These are phyloP conservation scores for Vanessa atalanta DNA, from an alignment of 1,140 invertebrate genomes.

Conservation along the genomic window DNA sequence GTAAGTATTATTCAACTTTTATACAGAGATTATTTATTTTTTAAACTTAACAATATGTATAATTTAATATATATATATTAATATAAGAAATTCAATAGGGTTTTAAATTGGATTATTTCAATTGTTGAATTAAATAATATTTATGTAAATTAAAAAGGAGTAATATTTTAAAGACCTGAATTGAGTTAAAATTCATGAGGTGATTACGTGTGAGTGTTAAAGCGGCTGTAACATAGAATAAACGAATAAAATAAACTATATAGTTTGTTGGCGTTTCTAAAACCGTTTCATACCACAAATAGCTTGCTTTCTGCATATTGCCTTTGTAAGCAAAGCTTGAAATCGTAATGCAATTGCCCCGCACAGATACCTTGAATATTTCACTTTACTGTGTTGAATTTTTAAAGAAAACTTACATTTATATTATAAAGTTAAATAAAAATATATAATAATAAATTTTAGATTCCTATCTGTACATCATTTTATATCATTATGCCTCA, in stretches of 20 bases:
- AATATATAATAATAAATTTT: background rate
- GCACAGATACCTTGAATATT: conserved; percentile 31
- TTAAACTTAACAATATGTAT: background rate
- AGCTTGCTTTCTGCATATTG: conserved; percentile 34
- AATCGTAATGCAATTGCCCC: conserved; percentile 20
- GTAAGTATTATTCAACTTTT: too few species aligned
- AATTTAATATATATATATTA: too few species aligned
- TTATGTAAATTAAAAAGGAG: background rate
- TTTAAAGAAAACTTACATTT: conserved; percentile 4
- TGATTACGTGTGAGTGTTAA: too few species aligned
- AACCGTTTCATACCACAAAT: conserved; percentile 31
- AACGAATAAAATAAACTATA: conserved; percentile 7
- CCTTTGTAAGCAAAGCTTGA: conserved; percentile 30
- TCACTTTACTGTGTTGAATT: conserved; percentile 13
- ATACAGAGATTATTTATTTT: background rate
- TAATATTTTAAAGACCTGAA: too few species aligned
- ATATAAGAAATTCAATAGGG: too few species aligned
- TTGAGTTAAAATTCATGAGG: too few species aligned
- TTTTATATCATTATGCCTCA: too few species aligned
- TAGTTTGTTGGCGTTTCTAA: conserved; percentile 32
- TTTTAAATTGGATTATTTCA: too few species aligned
- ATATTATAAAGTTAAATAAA: background rate
- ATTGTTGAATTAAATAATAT: background rate
- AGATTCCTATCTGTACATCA: too few species aligned
- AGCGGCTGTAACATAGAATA: background rate